phyloP scores from a whole-genome alignment of 2,797 vertebrate genomes.

The Lutra lutra region DNA sequence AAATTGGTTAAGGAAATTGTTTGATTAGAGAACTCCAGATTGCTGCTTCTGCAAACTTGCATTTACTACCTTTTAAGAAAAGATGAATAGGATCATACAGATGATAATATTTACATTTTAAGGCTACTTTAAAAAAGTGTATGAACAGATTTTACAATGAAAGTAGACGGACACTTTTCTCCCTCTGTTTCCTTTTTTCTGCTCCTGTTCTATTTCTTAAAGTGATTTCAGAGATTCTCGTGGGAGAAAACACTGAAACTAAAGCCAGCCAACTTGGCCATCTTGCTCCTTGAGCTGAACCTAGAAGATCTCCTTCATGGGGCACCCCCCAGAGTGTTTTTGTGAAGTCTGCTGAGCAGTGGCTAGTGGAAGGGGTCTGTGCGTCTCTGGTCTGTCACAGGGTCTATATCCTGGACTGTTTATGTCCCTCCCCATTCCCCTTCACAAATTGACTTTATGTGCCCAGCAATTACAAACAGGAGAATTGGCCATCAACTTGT shows the following conservation, averaged over 20 bases:
- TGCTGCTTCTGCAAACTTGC: neutral
- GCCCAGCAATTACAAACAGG: neutral
- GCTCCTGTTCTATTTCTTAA: neutral
- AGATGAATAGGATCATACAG: neutral
- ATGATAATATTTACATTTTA: neutral
- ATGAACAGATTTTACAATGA: neutral
- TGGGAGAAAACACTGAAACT: neutral
- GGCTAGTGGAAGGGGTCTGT: no score
- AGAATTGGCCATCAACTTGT: neutral
- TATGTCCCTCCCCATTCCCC: neutral
- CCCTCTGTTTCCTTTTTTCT: neutral
- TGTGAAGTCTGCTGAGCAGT: neutral
- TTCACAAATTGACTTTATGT: neutral
- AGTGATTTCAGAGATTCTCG: neutral
- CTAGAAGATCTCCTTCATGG: neutral
- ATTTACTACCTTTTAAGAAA: neutral
- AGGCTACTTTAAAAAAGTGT: neutral
- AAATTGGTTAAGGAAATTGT: slow-evolving; percentile 52
- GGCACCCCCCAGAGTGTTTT: neutral
- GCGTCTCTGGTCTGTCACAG: neutral
- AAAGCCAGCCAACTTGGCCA: neutral
- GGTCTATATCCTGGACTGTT: neutral
- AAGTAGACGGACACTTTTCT: neutral
- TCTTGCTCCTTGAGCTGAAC: neutral
- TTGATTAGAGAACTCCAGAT: slow-evolving; percentile 75